Evolutionary conservation across 1,140 invertebrate species (phyloP), one percentile per base, ranked within the genome.

Genomic region (Zaprionus davidi): DNA sequence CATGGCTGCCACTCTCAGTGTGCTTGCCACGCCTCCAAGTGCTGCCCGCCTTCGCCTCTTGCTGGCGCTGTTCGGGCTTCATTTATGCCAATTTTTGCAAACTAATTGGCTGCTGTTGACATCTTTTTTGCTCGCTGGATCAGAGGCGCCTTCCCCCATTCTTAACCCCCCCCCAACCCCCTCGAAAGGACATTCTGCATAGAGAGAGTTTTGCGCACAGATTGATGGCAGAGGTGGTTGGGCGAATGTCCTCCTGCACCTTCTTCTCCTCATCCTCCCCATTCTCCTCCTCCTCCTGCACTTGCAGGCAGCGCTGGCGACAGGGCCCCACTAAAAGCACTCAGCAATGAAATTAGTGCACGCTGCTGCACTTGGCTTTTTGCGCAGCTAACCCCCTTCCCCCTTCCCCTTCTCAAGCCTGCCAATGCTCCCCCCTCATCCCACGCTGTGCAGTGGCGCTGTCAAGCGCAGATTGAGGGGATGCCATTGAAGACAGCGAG

Each of bases 71-170:
- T 84, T 88, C 69, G 74, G 85, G 84, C 81, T 88, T 88, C 84
- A 88, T 88, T 88, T 88, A 88, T 88, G 84, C 84, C 84, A 90
- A 88, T 88, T 88, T 87, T 84, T 90, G 41, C 84, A 88, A 88
- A 88, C 84, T 88, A 88, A 88, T 88, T 87, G 84, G 84, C 41
- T 81, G 74, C 84, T 87, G 84, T 87, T 88, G 84, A 88, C 84
- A 88, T 90, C 81, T 90, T 90, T 87, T 66, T 44, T 36, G 53
- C 55, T 65, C 41, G 26, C 49, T n/a, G 65, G 31, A 68, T 55
- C 65, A 53, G 36, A 9, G 46, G 26, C 53, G 38, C 36, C 53
- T 3, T 6, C 51, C 63, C 34, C 36, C 51, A 6, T 24, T 36
- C 28, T 17, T 1, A n/a, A n/a, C n/a, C n/a, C 13, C 12, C 12